These are phyloP conservation scores for Girardinichthys multiradiatus DNA, from an alignment of 2,113 vertebrate genomes.

Conservation along the genomic window DNA sequence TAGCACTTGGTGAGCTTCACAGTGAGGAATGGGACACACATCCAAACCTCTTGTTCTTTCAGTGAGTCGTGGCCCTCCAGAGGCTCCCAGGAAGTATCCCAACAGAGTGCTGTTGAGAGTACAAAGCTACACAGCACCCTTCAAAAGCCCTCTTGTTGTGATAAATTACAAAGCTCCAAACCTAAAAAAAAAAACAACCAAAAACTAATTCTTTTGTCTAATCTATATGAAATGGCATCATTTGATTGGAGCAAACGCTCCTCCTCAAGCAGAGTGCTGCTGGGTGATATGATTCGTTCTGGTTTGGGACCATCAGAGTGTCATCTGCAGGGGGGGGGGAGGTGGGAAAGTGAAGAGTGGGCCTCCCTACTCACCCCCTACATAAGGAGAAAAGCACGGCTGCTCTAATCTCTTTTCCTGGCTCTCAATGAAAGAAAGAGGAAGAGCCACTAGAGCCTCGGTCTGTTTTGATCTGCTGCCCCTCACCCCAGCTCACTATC, in stretches of 20 bases:
- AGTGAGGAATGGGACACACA: constrained; percentile 12
- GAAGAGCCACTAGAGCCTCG: constrained; percentile 76
- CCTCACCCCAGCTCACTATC: constrained; percentile 67
- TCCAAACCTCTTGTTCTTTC: constrained; percentile 32
- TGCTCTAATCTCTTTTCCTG: constrained; percentile 84
- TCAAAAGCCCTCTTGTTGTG: constrained; percentile 11
- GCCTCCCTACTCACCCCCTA: constrained; percentile 12
- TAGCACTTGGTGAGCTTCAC: constrained; percentile 30
- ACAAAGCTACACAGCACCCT: background rate
- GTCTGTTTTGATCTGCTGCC: constrained; percentile 77
- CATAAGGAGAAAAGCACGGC: constrained; percentile 66
- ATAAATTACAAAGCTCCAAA: constrained; percentile 38
- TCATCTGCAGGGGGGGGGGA: constrained; percentile 17
- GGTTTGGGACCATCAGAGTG: constrained; percentile 51
- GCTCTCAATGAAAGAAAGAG: constrained; percentile 81
- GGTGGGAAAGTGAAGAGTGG: constrained; percentile 38
- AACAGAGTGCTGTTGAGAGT: constrained; percentile 33
- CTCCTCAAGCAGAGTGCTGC: constrained; percentile 15
- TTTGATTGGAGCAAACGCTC: constrained; percentile 14
- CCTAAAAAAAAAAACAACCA: background rate
- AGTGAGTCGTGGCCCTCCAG: constrained; percentile 30
- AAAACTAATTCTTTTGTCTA: constrained; percentile 16
- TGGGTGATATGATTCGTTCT: constrained; percentile 35
- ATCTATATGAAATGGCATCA: constrained; percentile 34
- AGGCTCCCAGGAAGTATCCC: constrained; percentile 41